A percentile compares a stretch with the other conserved stretches of the same genome.
Conservation (phyloP, 2,888 invertebrate species). For the Sphaeridia pumilis region DNA sequence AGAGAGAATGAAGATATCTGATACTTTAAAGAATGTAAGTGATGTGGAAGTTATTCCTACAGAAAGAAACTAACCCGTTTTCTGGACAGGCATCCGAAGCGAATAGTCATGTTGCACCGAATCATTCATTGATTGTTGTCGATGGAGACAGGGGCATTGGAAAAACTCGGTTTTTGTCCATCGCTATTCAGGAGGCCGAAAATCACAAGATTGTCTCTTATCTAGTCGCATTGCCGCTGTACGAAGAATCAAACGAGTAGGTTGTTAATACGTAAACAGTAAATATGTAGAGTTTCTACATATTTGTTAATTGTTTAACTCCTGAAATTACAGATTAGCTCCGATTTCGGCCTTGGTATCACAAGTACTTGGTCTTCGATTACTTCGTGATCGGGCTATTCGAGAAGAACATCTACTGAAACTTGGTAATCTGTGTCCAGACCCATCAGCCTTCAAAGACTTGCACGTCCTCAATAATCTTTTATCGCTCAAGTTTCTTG, state of each 20-base stretch:
- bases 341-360: constrained; percentile 22
- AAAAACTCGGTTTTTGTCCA: constrained; percentile 48
- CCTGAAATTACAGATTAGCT: constrained; percentile 12
- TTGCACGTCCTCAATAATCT: constrained; percentile 48
- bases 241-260: no score
- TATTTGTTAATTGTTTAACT: constrained; percentile 18
- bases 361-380: constrained; percentile 26
- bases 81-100: no score
- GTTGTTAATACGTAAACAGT: no score
- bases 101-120: no score
- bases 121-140: constrained; percentile 43
- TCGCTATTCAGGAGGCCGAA: constrained; percentile 41
- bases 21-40: no score
- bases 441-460: constrained; percentile 40
- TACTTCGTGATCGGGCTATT: constrained; percentile 36
- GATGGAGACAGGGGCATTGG: constrained; percentile 49
- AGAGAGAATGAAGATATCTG: constrained; percentile 21
- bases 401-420: constrained; percentile 42
- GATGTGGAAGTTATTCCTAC: no score
- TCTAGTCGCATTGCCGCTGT: no score
- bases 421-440: constrained; percentile 38
- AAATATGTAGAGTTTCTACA: constrained; percentile 20
- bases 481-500: constrained; percentile 46
- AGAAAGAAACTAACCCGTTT: no score
- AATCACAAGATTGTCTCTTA: no score